Base-by-base conservation (phyloP, 1,140 invertebrate species). In the Brachionus calyciflorus region DNA sequence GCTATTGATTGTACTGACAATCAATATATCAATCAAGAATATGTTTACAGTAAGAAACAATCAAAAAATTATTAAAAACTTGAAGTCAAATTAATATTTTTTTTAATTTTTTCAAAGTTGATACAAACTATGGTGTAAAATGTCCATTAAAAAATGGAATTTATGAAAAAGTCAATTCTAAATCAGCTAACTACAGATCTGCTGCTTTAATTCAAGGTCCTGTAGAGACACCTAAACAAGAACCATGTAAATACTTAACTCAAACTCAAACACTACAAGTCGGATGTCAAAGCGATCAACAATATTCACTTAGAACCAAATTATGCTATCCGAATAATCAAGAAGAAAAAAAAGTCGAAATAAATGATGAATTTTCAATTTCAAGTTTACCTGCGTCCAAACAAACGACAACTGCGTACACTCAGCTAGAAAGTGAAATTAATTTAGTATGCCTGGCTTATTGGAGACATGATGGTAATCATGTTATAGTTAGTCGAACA, bases 391-490 rank as follows among this genome's bases (percentile, higher is more conserved):
- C 14, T 14, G n/a, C 4, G 41, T 41, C 40, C 19, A 24, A 41
- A 26, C 19, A 41, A 65, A 28, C 37, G 7, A 44, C 37, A 19
- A 37, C 69, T 73, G 28, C 69, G 2, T 73, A 51, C 12, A 73
- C 69, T 73, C 69, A 73, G 41, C 26, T 73, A 19, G 69, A 73
- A 55, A 73, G 69, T 24, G 69, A 73, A 55, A 73, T 73, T 10
- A 73, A 73, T 53, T 21, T 73, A 37, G 69, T 49, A 3, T 73
- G 69, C 40, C 30, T 73, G 1, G 69, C 69, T 28, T 41, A 53
- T 40, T 73, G 69, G 69, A 21, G 28, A 10, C 44, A 73, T 19
- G 46, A 73, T 10, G 69, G 69, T 14, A 49, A 41, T 24, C 46
- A 73, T 55, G 46, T 73, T 17, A 24, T 73, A 24, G 28, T 73